Evolutionary conservation across 1,140 invertebrate species (phyloP).

Genomic region (Nilaparvata lugens): DNA sequence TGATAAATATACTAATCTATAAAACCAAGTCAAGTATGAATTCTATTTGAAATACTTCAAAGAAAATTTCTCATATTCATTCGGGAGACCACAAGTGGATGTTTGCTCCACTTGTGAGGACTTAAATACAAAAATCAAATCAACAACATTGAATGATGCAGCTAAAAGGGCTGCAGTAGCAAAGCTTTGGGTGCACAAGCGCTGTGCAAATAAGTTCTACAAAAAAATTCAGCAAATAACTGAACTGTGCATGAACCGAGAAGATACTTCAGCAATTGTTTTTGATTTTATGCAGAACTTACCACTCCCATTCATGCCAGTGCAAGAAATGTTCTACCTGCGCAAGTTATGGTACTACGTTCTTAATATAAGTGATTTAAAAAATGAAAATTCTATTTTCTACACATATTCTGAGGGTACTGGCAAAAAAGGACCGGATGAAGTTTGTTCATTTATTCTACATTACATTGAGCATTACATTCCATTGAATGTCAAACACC

Average conservation of each 20-base stretch:
- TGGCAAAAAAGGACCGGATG: too few species aligned
- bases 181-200: background rate
- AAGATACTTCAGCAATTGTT: background rate
- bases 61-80: conserved; percentile 5
- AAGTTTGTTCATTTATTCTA: conserved; percentile 14
- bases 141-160: conserved; percentile 6
- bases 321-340: too few species aligned
- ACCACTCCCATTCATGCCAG: too few species aligned
- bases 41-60: background rate
- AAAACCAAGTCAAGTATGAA: background rate
- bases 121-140: conserved; percentile 1
- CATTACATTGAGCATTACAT: background rate
- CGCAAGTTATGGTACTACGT: conserved; percentile 22
- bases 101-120: conserved; percentile 19
- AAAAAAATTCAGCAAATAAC: conserved; percentile 4
- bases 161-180: conserved; percentile 6
- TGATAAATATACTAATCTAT: background rate
- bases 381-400: too few species aligned
- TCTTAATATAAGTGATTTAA: conserved; percentile 28
- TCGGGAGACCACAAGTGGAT: conserved; percentile 29
- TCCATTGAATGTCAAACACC: background rate
- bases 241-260: background rate
- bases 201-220: background rate
- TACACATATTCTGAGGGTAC: background rate
- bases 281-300: too few species aligned